Percentiles rank a stretch among this genome's conserved stretches.
Conservation (phyloP, 2,797 vertebrate genomes). For the Rallus crepitans region DNA sequence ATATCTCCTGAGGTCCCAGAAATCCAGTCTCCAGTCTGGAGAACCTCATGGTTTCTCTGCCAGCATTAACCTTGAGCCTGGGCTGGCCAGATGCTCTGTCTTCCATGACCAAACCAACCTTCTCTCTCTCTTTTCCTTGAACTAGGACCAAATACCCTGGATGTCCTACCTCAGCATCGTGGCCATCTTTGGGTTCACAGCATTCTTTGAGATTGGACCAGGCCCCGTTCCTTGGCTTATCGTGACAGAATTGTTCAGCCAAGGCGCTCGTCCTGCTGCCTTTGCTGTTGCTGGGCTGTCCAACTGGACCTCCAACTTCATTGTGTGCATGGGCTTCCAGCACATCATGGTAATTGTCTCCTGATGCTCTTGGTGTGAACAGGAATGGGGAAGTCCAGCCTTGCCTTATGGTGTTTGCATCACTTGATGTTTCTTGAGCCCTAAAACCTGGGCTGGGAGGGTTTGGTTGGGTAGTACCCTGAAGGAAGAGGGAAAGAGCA, state of each 20-base stretch:
- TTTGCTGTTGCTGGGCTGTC: slow-evolving; percentile 92
- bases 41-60: background rate
- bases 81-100: background rate
- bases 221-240: slow-evolving; percentile 99
- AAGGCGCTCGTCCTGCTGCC: slow-evolving; percentile 94
- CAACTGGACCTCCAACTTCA: slow-evolving; percentile 98
- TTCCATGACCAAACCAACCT: fast-evolving
- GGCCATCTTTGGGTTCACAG: slow-evolving; percentile 94
- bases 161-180: slow-evolving; percentile 97
- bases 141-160: slow-evolving; percentile 85
- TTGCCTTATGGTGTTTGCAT: fast-evolving
- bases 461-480: background rate
- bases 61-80: background rate
- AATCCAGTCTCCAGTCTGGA: background rate
- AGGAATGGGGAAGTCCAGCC: background rate
- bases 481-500: background rate
- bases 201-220: slow-evolving; percentile 97
- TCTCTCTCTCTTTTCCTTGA: background rate
- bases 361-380: fast-evolving
- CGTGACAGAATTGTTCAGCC: slow-evolving; percentile 95
- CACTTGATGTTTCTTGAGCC: background rate
- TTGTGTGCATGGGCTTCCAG: slow-evolving; percentile 95
- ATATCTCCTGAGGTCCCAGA: background rate
- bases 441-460: background rate
- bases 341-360: slow-evolving; percentile 86